A percentile compares a stretch with the other conserved stretches of the same genome.
Evolutionary conservation across 2,888 invertebrate genomes (phyloP).

Genomic region (Epirrita christyi): DNA sequence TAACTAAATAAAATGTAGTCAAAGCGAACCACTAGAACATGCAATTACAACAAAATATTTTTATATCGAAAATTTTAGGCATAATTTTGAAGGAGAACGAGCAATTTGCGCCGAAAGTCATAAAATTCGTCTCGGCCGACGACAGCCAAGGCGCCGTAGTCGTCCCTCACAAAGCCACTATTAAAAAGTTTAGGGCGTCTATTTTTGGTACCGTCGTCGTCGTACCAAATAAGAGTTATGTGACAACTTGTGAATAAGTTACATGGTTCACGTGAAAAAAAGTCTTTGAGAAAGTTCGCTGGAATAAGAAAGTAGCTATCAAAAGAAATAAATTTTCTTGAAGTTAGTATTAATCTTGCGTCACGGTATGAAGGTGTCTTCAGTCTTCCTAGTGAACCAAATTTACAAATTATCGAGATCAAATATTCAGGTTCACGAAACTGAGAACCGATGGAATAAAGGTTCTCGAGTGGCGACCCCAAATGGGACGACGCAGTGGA

Average conservation of each 20-base stretch:
- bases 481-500: too few relatives aligned
- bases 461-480: too few relatives aligned
- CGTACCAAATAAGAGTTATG: conserved; percentile 57
- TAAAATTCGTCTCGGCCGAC: conserved; percentile 69
- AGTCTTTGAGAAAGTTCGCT: conserved; percentile 25
- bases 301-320: conserved; percentile 24
- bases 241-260: conserved; percentile 67
- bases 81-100: conserved; percentile 66
- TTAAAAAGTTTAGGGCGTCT: conserved; percentile 78
- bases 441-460: too few relatives aligned
- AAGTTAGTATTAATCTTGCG: conserved; percentile 3
- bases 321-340: conserved; percentile 7
- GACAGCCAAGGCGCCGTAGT: conserved; percentile 70
- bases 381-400: too few relatives aligned
- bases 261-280: conserved; percentile 47
- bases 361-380: too few relatives aligned
- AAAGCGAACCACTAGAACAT: not conserved
- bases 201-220: conserved; percentile 68
- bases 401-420: too few relatives aligned
- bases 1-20: too few relatives aligned
- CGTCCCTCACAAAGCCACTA: conserved; percentile 62
- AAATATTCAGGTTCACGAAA: too few relatives aligned
- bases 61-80: conserved; percentile 35
- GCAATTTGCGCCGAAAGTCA: conserved; percentile 75
- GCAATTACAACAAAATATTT: conserved; percentile 23